A percentile compares a stretch with the other conserved stretches of the same genome.
Conservation (phyloP, 2,888 invertebrate species). For the Acronicta aceris region DNA sequence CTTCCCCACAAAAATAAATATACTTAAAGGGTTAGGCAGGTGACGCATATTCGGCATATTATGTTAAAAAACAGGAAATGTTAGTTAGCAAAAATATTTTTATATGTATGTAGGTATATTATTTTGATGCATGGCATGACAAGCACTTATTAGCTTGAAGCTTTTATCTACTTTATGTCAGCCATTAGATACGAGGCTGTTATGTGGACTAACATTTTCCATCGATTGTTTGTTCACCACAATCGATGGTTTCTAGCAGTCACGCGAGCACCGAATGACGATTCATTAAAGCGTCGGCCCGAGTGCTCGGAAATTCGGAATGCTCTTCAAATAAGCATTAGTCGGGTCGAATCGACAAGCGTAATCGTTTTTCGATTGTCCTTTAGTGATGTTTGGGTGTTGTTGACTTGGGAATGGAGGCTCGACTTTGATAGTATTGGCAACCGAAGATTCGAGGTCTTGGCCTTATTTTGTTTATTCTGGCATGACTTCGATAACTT, state of each 20-base stretch:
- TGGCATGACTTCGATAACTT: neutral
- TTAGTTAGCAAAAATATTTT: constrained; percentile 24
- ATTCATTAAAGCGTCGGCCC: constrained; percentile 64
- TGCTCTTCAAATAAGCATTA: constrained; percentile 81
- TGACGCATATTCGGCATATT: constrained; percentile 2
- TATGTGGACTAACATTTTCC: constrained; percentile 51
- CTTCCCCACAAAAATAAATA: constrained; percentile 1
- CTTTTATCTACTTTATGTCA: constrained; percentile 37
- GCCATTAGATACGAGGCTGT: constrained; percentile 40
- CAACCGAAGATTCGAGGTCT: constrained; percentile 37
- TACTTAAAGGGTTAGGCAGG: constrained; percentile 6
- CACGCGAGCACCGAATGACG: constrained; percentile 75
- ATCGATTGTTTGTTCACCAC: constrained; percentile 59
- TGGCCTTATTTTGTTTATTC: constrained; percentile 26
- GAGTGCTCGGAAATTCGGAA: constrained; percentile 50
- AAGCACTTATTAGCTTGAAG: constrained; percentile 29
- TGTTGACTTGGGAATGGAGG: constrained; percentile 57
- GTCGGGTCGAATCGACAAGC: constrained; percentile 63
- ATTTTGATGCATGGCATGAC: constrained; percentile 27
- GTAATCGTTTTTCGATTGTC: constrained; percentile 81
- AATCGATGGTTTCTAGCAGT: constrained; percentile 69
- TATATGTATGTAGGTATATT: no score
- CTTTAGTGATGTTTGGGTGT: constrained; percentile 61
- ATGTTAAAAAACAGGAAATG: constrained; percentile 7
- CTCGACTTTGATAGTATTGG: constrained; percentile 55